Percentiles rank a stretch among this genome's conserved stretches.
These are phyloP conservation scores for Dysmachus trigonus DNA, from an alignment of 2,888 invertebrate species.

Conservation along the genomic window DNA sequence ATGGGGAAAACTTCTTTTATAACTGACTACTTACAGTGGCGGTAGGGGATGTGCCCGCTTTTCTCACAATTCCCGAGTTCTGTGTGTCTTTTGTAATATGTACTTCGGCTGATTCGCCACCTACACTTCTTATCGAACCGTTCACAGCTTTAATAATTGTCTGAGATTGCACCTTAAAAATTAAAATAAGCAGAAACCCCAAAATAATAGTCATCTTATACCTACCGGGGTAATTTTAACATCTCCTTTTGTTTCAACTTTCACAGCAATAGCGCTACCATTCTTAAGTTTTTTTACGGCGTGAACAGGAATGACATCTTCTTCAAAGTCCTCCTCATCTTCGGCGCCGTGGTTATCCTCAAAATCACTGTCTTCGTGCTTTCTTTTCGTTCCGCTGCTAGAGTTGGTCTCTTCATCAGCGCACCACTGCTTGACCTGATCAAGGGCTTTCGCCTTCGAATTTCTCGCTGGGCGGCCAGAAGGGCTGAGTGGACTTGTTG, in stretches of 20 bases:
- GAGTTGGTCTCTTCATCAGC: slow-evolving; percentile 68
- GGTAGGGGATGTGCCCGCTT: slow-evolving; percentile 54
- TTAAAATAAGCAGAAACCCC: background rate
- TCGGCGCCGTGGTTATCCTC: slow-evolving; percentile 64
- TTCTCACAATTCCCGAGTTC: slow-evolving; percentile 61
- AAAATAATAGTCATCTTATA: background rate
- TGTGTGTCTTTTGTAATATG: slow-evolving; percentile 61
- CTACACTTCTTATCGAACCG: slow-evolving; percentile 54
- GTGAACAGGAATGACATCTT: slow-evolving; percentile 65
- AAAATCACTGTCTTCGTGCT: slow-evolving; percentile 66
- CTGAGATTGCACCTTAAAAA: slow-evolving; percentile 7
- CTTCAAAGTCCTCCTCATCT: slow-evolving; percentile 67
- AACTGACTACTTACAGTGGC: slow-evolving; percentile 53
- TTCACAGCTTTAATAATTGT: slow-evolving; percentile 55
- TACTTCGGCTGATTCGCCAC: slow-evolving; percentile 60
- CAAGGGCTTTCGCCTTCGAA: slow-evolving; percentile 83
- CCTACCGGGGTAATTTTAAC: slow-evolving; percentile 50
- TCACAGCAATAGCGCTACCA: slow-evolving; percentile 56
- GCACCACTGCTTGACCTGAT: slow-evolving; percentile 87
- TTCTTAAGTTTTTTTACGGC: slow-evolving; percentile 66
- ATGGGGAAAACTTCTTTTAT: background rate
- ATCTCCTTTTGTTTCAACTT: slow-evolving; percentile 57
- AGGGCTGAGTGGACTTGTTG: slow-evolving; percentile 63
- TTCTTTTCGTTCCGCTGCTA: slow-evolving; percentile 61
- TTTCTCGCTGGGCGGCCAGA: slow-evolving; percentile 68